phyloP scores from a whole-genome alignment of 23 tunicate species.

The Pegea sp. region DNA sequence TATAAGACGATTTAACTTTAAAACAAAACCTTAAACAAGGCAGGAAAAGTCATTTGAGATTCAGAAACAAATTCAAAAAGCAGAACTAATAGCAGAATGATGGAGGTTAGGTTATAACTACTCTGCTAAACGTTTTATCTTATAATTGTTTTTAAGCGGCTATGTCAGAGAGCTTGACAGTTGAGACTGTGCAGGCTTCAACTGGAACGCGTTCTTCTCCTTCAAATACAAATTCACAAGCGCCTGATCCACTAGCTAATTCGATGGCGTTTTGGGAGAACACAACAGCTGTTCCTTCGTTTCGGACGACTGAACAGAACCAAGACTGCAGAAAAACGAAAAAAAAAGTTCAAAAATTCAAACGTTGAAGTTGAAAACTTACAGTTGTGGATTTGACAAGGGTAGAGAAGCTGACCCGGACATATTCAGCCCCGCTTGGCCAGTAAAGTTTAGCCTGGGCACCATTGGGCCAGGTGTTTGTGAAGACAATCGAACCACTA shows the following conservation, averaged over 20 bases:
- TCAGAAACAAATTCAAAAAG: too few species aligned
- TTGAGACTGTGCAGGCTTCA: not conserved
- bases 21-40: too few species aligned
- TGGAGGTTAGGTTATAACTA: too few species aligned
- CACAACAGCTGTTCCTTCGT: constrained; percentile 4
- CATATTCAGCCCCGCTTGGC: constrained; percentile 31
- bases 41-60: too few species aligned
- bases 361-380: constrained; percentile 2
- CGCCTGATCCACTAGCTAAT: constrained; percentile 28
- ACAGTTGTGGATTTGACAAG: constrained; percentile 34
- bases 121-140: too few species aligned
- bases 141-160: too few species aligned
- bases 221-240: constrained; percentile 37
- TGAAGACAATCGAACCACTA: constrained; percentile 25
- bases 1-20: too few species aligned
- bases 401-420: constrained; percentile 42
- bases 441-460: constrained; percentile 72
- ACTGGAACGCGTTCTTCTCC: constrained; percentile 1
- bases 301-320: constrained; percentile 16
- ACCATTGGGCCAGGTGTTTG: constrained; percentile 88
- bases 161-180: too few species aligned
- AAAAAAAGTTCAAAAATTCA: not conserved
- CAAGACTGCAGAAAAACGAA: constrained; percentile 22
- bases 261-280: constrained; percentile 45
- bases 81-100: too few species aligned